These are phyloP conservation scores for Dryobates pubescens DNA, from an alignment of 2,797 vertebrate genomes.

Conservation along the genomic window DNA sequence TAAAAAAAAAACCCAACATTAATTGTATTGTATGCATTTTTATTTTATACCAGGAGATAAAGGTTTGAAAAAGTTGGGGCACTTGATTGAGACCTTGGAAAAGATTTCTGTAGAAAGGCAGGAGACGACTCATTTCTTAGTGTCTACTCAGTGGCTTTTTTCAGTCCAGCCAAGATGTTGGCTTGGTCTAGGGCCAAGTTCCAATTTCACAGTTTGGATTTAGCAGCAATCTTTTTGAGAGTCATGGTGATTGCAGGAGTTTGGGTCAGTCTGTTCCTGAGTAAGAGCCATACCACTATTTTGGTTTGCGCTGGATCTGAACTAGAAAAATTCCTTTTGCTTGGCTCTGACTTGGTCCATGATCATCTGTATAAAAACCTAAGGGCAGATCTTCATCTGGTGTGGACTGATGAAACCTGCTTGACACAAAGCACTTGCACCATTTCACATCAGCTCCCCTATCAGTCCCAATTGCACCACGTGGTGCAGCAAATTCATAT, in stretches of 20 bases:
- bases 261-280: conserved; percentile 25
- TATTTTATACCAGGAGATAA: background rate
- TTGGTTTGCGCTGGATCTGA: background rate
- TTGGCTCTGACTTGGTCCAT: background rate
- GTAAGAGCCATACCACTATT: background rate
- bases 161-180: conserved; percentile 24
- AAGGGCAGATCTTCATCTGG: background rate
- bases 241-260: background rate
- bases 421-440: background rate
- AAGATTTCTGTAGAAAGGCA: background rate
- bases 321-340: background rate
- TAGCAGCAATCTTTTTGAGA: conserved; percentile 33
- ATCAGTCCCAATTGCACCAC: background rate
- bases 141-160: conserved; percentile 19
- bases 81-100: background rate
- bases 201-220: conserved; percentile 53
- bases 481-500: fast-evolving
- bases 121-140: background rate
- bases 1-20: too few species aligned
- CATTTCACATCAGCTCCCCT: background rate
- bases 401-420: background rate
- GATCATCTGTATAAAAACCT: background rate
- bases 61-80: background rate
- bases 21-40: background rate
- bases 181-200: conserved; percentile 13